Percentiles rank a stretch among this genome's conserved stretches.
Conservation (phyloP, 2,888 invertebrate genomes). For the Eupeodes luniger region DNA sequence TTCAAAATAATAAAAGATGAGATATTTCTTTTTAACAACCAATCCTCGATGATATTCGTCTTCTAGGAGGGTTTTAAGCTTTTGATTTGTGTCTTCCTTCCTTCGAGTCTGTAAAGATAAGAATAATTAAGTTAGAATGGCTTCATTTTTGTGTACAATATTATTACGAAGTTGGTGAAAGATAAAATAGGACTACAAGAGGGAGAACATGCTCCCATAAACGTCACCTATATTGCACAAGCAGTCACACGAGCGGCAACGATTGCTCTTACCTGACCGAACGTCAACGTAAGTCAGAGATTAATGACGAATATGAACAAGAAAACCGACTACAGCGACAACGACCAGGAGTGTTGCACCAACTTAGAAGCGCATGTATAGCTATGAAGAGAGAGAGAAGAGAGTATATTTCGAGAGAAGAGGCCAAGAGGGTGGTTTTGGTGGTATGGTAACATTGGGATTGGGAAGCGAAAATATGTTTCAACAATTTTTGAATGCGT, state of each 20-base stretch:
- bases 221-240: not conserved
- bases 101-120: conserved; percentile 58
- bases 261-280: conserved; percentile 15
- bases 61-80: conserved; percentile 9
- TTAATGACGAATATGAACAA: conserved; percentile 21
- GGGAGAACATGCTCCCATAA: conserved; percentile 20
- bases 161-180: conserved; percentile 50
- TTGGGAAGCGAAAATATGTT: conserved; percentile 22
- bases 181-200: conserved; percentile 50
- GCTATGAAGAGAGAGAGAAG: conserved; percentile 5
- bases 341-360: conserved; percentile 23
- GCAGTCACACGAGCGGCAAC: not conserved
- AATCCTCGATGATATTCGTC: not conserved
- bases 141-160: conserved; percentile 11
- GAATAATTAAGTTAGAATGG: conserved; percentile 32
- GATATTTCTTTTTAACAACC: not conserved
- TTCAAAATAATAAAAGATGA: not conserved
- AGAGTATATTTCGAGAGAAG: not conserved
- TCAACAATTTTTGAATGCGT: conserved; percentile 60
- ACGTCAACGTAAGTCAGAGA: conserved; percentile 8
- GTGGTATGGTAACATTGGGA: too few relatives aligned
- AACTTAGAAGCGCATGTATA: conserved; percentile 29
- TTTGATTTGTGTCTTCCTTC: conserved; percentile 8
- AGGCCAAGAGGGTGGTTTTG: not conserved
- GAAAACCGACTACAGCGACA: not conserved